Base-by-base conservation (phyloP, 2,113 vertebrate species). In the Hystrix cristata region DNA sequence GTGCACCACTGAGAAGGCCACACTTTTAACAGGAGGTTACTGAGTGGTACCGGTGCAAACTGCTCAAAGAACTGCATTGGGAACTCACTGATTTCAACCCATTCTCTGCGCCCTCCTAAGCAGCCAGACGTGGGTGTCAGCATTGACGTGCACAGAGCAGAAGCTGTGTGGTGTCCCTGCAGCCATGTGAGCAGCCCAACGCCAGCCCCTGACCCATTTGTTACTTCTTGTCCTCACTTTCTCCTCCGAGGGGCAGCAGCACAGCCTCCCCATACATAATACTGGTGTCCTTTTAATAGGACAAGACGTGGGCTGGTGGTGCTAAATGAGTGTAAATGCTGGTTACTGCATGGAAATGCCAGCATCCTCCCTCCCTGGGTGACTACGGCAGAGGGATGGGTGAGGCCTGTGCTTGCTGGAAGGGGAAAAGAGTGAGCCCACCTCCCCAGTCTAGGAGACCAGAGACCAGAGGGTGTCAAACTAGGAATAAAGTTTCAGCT, bases 261-360 rank as follows among this genome's bases (percentile, higher is more conserved):
- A 31, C 8, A 48, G 48, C 60, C 23, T 87, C 51, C 69, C 65
- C 19, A 51, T 34, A 87, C 92, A 90, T 87, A 85, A 64, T 29
- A 55, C 74, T 62, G 82, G 74, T 84, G 23, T 60, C 85, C 86
- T 88, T 72, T 38, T 12, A 94, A 67, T 69, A 91, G 29, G 71
- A 9, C 34, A 46, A 60, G 51, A 18, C 23, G 7, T 7, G 62
- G 72, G 14, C 46, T 46, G 87, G 13, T 18, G 81, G 78, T 71
- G 53, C 57, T 12, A 27, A 31, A 57, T 2, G 62, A 25, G 59
- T 19, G 59, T 25, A 18, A 23, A 19, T 19, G 23, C 2, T 38
- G 25, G n/a, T 0, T 59, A 23, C 27, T 90, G 19, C 13, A 18
- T 15, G 5, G 10, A 34, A 59, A 25, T 23, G 19, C 29, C 27